phyloP scores from a whole-genome alignment of 2,113 vertebrate species.

The Cettia cetti region DNA sequence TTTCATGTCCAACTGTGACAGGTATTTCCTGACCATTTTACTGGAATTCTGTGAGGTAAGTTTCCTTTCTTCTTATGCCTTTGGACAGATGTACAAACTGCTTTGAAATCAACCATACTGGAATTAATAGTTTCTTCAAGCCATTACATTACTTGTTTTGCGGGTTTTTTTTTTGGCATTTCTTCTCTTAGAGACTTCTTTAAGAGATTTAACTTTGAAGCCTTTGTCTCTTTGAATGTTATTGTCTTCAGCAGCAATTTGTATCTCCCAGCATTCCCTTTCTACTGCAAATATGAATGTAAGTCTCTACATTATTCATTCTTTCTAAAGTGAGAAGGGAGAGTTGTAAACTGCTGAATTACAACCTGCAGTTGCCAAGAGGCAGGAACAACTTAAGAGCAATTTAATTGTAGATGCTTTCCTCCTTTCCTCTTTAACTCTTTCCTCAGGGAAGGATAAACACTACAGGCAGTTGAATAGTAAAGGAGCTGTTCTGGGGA shows the following conservation, averaged over 20 bases:
- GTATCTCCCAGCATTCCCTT: not conserved
- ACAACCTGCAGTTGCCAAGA: not conserved
- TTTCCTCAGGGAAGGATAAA: constrained; percentile 37
- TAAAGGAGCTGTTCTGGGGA: not conserved
- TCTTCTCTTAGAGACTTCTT: not conserved
- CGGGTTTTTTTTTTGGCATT: not conserved
- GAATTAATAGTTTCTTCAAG: not conserved
- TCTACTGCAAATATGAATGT: not conserved
- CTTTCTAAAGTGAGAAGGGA: not conserved
- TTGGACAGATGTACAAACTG: not conserved
- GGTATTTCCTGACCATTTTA: not conserved
- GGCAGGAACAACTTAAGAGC: constrained; percentile 21
- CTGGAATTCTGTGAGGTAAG: not conserved
- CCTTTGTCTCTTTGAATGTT: not conserved
- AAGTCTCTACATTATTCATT: constrained; percentile 23
- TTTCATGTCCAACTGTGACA: too few relatives aligned
- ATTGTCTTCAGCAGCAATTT: not conserved
- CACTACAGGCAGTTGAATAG: not conserved
- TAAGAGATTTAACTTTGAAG: not conserved
- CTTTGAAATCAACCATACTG: not conserved
- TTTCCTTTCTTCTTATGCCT: not conserved
- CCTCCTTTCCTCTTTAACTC: not conserved
- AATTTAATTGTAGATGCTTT: constrained; percentile 44
- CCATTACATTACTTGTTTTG: not conserved
- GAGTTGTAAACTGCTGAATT: constrained; percentile 20